Conservation (phyloP, 2,113 vertebrate species). For the Sclerurus mexicanus region DNA sequence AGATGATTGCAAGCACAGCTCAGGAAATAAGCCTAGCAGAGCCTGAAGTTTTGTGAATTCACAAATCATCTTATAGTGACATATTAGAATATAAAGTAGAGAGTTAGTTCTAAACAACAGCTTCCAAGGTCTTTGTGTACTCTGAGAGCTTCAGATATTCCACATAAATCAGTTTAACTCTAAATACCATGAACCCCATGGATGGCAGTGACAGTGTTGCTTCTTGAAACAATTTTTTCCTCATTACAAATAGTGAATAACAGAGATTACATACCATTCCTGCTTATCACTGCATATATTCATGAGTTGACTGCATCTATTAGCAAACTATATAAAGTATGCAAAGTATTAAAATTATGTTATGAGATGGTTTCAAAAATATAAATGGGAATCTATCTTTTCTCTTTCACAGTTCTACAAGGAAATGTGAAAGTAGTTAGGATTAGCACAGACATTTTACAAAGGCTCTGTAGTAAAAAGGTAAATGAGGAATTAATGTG, state of each 20-base stretch:
- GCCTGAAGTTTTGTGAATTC: constrained; percentile 48
- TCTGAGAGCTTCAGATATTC: constrained; percentile 53
- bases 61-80: constrained; percentile 42
- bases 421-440: background rate
- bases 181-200: constrained; percentile 30
- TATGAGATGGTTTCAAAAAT: background rate
- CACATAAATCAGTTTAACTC: constrained; percentile 59
- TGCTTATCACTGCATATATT: constrained; percentile 48
- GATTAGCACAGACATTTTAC: background rate
- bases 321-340: background rate
- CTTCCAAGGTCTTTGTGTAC: constrained; percentile 43
- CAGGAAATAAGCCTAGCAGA: constrained; percentile 20
- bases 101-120: constrained; percentile 58
- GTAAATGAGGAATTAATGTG: background rate
- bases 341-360: background rate
- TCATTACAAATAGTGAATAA: constrained; percentile 31
- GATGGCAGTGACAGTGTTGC: constrained; percentile 41
- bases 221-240: constrained; percentile 45
- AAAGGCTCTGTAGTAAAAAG: background rate
- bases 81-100: constrained; percentile 58
- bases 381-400: background rate
- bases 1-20: constrained; percentile 37
- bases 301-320: background rate
- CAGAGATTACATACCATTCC: constrained; percentile 23
- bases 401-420: background rate